phyloP scores from a whole-genome alignment of 2,797 vertebrate species.

The Sebastolobus alascanus region DNA sequence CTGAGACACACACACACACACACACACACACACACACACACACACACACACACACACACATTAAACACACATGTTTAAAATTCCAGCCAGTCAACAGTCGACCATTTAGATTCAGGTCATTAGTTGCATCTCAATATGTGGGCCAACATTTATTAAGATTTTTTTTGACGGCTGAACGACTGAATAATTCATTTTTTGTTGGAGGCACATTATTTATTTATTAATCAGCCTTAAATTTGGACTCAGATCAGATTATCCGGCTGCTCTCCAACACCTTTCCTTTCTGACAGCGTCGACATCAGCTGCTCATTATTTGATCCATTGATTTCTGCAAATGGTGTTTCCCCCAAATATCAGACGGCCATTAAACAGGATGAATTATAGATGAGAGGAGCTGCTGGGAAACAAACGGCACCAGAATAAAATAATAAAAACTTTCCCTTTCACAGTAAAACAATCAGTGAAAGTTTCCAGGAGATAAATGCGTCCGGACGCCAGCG shows the following conservation, averaged over 20 bases:
- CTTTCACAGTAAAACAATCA: neutral
- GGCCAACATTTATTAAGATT: conserved; percentile 75
- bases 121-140: conserved; percentile 77
- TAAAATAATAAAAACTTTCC: neutral
- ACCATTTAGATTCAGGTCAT: conserved; percentile 73
- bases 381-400: conserved; percentile 61
- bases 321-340: conserved; percentile 74
- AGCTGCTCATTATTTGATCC: conserved; percentile 71
- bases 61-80: conserved; percentile 45
- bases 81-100: conserved; percentile 49
- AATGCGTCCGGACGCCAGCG: conserved; percentile 36
- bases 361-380: conserved; percentile 69
- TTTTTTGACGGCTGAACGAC: conserved; percentile 68
- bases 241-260: conserved; percentile 71
- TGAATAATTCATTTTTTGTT: conserved; percentile 83
- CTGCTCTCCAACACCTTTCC: conserved; percentile 57
- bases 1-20: conserved; percentile 29
- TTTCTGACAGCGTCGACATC: conserved; percentile 46
- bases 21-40: conserved; percentile 2
- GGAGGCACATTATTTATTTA: conserved; percentile 81
- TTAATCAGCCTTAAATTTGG: conserved; percentile 78
- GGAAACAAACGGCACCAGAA: conserved; percentile 66
- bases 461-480: conserved; percentile 12
- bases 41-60: too few species aligned
- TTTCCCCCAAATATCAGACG: conserved; percentile 70